Percentiles rank a stretch among this genome's conserved stretches.
These are phyloP conservation scores for Lordiphosa stackelbergi DNA, from an alignment of 1,140 invertebrate genomes.

Conservation along the genomic window DNA sequence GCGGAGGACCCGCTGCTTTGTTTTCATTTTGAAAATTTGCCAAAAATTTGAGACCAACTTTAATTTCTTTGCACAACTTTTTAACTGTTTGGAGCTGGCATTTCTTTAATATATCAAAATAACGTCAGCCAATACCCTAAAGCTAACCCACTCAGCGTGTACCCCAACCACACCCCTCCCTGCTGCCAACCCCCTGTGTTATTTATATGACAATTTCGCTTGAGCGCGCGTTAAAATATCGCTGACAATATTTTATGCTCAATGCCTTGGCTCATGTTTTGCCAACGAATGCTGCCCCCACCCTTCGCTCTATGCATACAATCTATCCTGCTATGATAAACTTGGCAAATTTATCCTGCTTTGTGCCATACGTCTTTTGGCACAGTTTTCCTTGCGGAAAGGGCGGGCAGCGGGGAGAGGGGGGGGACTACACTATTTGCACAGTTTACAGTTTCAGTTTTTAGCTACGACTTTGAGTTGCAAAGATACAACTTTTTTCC, in stretches of 20 bases:
- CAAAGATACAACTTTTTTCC: conserved; percentile 48
- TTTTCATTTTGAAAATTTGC: conserved; percentile 67
- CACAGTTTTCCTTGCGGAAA: conserved; percentile 46
- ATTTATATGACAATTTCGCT: conserved; percentile 76
- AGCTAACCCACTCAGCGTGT: not conserved
- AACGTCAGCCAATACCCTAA: conserved; percentile 43
- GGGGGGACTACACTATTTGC: conserved; percentile 52
- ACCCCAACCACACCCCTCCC: not conserved
- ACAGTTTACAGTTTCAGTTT: conserved; percentile 59
- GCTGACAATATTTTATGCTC: conserved; percentile 72
- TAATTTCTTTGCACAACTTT: conserved; percentile 17
- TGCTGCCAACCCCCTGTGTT: conserved; percentile 33
- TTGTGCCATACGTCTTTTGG: conserved; percentile 74
- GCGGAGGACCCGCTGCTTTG: conserved; percentile 23
- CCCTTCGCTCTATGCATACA: conserved; percentile 6
- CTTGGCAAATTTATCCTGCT: conserved; percentile 75
- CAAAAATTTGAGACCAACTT: conserved; percentile 23
- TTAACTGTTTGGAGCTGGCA: conserved; percentile 18
- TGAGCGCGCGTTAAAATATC: conserved; percentile 73
- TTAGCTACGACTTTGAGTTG: conserved; percentile 31
- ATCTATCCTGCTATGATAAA: conserved; percentile 59
- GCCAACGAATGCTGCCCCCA: conserved; percentile 40
- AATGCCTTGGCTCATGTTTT: conserved; percentile 67
- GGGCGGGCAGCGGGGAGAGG: not conserved
- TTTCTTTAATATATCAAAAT: conserved; percentile 70